A percentile compares a stretch with the other conserved stretches of the same genome.
phyloP scores from a whole-genome alignment of 2,797 vertebrate species.

The Enteromius radiatus region DNA sequence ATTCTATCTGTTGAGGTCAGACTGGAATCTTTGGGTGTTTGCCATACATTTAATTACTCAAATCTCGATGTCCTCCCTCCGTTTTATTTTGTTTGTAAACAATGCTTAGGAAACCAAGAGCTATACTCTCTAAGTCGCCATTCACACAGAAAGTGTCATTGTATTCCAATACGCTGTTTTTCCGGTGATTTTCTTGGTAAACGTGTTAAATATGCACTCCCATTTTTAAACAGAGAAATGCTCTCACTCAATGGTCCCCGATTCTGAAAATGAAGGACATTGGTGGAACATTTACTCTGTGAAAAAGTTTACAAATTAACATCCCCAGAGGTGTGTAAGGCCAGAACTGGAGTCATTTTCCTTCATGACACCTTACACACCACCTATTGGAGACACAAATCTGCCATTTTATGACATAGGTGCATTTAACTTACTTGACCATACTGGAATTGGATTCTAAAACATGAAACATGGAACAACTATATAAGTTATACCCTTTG shows the following conservation, averaged over 20 bases:
- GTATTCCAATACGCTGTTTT: not conserved
- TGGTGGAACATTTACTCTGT: constrained; percentile 21
- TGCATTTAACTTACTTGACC: not conserved
- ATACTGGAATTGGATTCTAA: not conserved
- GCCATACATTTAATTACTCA: constrained; percentile 6
- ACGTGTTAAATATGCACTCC: not conserved
- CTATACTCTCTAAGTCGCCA: not conserved
- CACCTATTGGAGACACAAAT: not conserved
- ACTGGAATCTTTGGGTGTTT: constrained; percentile 28
- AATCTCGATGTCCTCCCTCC: not conserved
- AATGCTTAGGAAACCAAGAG: constrained; percentile 7
- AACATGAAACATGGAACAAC: not conserved
- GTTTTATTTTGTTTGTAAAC: constrained; percentile 19
- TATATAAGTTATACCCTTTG: not conserved
- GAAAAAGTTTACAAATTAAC: constrained; percentile 19
- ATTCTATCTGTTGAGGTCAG: not conserved
- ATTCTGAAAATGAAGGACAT: constrained; percentile 11
- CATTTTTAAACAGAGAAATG: not conserved
- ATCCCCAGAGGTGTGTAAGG: not conserved
- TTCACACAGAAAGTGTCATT: not conserved
- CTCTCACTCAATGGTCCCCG: not conserved
- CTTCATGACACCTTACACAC: not conserved
- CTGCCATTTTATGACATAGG: not conserved
- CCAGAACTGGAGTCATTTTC: not conserved
- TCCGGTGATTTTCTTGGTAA: not conserved